Base-by-base conservation (phyloP, 2,113 vertebrate genomes). In the Daphoenositta chrysoptera region DNA sequence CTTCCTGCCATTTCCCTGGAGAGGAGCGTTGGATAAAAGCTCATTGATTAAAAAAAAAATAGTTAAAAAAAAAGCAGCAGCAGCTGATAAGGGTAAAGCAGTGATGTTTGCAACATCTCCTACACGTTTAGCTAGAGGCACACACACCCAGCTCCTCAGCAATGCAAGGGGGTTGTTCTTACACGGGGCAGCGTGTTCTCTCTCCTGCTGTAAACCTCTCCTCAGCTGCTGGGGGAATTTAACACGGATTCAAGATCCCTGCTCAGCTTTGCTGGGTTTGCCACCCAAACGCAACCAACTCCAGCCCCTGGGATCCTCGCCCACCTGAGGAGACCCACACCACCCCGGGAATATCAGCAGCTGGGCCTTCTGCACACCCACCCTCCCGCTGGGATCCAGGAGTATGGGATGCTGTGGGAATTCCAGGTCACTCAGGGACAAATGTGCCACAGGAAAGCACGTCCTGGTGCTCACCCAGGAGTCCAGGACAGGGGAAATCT, bases 1-100 rank as follows among this genome's bases (percentile, higher is more conserved):
- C 89, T 93, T 44, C 81, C 87, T 81, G 54, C 66, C 47, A 58
- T 78, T 90, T 79, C 95, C 93, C 91, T 44, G 77, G 87, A 86
- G 89, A 94, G 53, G 39, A 93, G 60, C 5, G n/a, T 44, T 90
- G 61, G 69, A 69, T 54, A 53, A 87, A 94, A 89, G 19, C 88
- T 75, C 88, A 92, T 79, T 94, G 95, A 96, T 90, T 93, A 89
- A 63, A 45, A 85, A 56, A 83, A 42, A 47, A 51, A 40, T 2
- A 69, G 33, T 50, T 50, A 6, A 28, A 31, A 24, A 45, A 57
- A 48, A 15, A 65, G 26, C 39, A 75, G 51, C 45, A 83, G 90
- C 75, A 82, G 82, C 87, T 79, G 92, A 81, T 96, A 83, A 86
- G 76, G 48, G 60, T 71, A 83, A 94, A 78, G 12, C 8, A 50